Conservation (phyloP, 2,797 vertebrate species). For the Sebastes kiyomatsui region DNA sequence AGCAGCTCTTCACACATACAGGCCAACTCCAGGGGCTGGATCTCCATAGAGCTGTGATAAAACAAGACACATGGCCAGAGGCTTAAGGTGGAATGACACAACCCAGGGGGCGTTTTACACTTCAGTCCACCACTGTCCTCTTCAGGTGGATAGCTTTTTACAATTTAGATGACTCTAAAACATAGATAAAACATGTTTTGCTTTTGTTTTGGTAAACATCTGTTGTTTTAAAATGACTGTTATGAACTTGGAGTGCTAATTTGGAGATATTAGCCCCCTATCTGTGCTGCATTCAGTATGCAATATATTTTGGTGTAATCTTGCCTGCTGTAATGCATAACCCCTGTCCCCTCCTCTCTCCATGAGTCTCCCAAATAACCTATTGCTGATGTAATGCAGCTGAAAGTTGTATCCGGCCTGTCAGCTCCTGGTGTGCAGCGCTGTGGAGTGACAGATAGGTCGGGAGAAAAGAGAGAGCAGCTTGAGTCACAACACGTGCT, state of each 20-base stretch:
- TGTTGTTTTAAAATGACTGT: not conserved
- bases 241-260: not conserved
- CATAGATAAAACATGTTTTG: not conserved
- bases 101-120: not conserved
- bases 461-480: constrained; percentile 39
- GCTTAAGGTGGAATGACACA: not conserved
- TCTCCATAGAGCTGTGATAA: not conserved
- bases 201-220: not conserved
- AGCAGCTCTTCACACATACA: constrained; percentile 1
- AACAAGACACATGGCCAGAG: constrained; percentile 8
- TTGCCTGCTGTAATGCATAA: not conserved
- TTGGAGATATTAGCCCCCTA: not conserved
- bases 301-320: not conserved
- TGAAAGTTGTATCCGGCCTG: constrained; percentile 28
- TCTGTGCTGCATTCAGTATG: not conserved
- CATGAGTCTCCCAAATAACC: not conserved
- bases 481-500: constrained; percentile 48
- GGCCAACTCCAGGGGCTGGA: not conserved
- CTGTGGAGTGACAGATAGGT: constrained; percentile 32
- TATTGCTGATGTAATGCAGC: constrained; percentile 30
- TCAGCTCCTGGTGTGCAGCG: not conserved
- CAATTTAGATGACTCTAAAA: not conserved
- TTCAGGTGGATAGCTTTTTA: not conserved
- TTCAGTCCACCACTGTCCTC: not conserved
- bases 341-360: not conserved